A percentile compares a stretch with the other conserved stretches of the same genome.
Conservation (phyloP, 2,113 vertebrate species). For the Nettapus auritus region DNA sequence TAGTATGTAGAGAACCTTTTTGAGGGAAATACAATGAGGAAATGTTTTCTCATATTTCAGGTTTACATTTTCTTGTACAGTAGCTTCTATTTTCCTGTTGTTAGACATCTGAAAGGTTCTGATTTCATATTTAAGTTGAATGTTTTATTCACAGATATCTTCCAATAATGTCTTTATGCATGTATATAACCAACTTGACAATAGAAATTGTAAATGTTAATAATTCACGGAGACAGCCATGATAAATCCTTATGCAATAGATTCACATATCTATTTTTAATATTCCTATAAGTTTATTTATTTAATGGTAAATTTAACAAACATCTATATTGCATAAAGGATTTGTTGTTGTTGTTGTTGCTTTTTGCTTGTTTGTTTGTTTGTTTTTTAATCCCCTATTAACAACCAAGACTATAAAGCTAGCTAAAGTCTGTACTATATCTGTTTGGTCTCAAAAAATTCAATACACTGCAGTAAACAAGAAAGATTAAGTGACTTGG, state of each 20-base stretch:
- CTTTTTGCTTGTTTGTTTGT: neutral
- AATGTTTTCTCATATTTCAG: neutral
- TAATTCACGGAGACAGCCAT: neutral
- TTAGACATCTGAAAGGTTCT: neutral
- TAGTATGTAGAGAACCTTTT: neutral
- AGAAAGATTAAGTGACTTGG: slow-evolving; percentile 48
- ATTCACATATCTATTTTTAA: neutral
- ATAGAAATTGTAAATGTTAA: neutral
- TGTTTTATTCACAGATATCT: neutral
- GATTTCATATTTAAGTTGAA: neutral
- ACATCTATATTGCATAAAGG: neutral
- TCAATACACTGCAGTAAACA: slow-evolving; percentile 6
- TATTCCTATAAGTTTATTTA: neutral
- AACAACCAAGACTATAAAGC: slow-evolving; percentile 11
- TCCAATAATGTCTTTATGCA: neutral
- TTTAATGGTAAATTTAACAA: slow-evolving; percentile 36
- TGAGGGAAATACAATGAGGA: neutral
- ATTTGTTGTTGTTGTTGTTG: neutral
- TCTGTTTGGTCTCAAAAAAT: slow-evolving; percentile 47
- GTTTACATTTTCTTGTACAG: neutral
- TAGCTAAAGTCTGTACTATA: neutral
- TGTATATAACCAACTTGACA: neutral
- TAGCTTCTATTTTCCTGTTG: neutral
- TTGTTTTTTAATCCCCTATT: neutral
- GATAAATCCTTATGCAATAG: neutral